Conservation (phyloP, 2,888 invertebrate genomes). For the Diadegma fenestrale region DNA sequence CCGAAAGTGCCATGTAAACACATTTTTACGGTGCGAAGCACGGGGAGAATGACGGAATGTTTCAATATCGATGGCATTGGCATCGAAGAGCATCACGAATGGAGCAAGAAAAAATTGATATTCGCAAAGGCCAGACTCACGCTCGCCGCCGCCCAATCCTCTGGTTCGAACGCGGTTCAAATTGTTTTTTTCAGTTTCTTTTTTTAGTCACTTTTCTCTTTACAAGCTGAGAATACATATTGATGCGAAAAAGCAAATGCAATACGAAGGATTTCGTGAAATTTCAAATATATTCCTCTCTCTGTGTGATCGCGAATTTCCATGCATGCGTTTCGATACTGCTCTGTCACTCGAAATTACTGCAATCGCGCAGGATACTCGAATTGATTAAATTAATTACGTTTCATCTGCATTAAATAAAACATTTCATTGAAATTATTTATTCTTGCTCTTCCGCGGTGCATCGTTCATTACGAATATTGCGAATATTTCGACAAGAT, state of each 20-base stretch:
- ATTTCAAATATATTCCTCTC: not conserved
- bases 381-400: not conserved
- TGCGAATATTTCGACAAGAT: too few relatives aligned
- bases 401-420: not conserved
- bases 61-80: conserved; percentile 31
- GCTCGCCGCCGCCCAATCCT: not conserved
- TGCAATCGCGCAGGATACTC: not conserved
- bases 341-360: too few relatives aligned
- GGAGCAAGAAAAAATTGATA: conserved; percentile 1
- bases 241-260: not conserved
- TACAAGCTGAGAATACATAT: not conserved
- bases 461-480: too few relatives aligned
- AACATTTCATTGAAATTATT: not conserved
- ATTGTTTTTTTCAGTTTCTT: not conserved
- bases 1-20: conserved; percentile 9
- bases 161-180: not conserved
- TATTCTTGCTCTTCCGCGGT: too few relatives aligned
- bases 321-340: too few relatives aligned
- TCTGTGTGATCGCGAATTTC: not conserved
- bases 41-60: conserved; percentile 1
- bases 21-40: not conserved
- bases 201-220: not conserved
- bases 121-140: not conserved
- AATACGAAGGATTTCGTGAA: not conserved
- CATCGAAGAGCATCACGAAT: not conserved